Conservation (phyloP, 1,140 invertebrate genomes). For the Lepidurus couesii region DNA sequence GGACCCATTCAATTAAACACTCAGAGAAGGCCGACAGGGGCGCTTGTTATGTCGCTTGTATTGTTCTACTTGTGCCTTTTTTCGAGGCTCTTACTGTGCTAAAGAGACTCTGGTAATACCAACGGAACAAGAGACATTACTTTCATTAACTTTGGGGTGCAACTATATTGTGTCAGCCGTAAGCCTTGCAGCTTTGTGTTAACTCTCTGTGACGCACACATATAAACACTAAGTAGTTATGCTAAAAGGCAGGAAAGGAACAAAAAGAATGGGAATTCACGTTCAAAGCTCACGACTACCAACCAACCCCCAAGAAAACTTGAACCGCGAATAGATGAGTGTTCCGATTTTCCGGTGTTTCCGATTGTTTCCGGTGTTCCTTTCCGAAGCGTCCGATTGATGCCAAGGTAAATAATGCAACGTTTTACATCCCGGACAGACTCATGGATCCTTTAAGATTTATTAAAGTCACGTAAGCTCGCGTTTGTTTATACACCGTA, state of each 20-base stretch:
- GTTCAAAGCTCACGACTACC: background rate
- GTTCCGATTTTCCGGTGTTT: too few relatives aligned
- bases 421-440: too few relatives aligned
- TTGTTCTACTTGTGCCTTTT: too few relatives aligned
- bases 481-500: too few relatives aligned
- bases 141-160: background rate
- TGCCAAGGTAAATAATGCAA: too few relatives aligned
- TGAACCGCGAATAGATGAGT: background rate
- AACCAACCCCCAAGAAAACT: background rate
- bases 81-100: background rate
- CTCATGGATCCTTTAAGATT: too few relatives aligned
- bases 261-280: background rate
- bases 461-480: too few relatives aligned
- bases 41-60: too few relatives aligned
- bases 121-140: background rate
- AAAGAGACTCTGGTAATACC: background rate
- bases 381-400: too few relatives aligned
- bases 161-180: background rate
- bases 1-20: too few relatives aligned
- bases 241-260: background rate
- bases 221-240: background rate
- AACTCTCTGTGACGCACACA: background rate
- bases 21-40: too few relatives aligned
- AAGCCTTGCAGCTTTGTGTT: conserved; percentile 5
- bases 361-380: too few relatives aligned